Evolutionary conservation across 2,888 invertebrate species (phyloP), one percentile per base, ranked within the genome.

Genomic region (Abscondita cerata): DNA sequence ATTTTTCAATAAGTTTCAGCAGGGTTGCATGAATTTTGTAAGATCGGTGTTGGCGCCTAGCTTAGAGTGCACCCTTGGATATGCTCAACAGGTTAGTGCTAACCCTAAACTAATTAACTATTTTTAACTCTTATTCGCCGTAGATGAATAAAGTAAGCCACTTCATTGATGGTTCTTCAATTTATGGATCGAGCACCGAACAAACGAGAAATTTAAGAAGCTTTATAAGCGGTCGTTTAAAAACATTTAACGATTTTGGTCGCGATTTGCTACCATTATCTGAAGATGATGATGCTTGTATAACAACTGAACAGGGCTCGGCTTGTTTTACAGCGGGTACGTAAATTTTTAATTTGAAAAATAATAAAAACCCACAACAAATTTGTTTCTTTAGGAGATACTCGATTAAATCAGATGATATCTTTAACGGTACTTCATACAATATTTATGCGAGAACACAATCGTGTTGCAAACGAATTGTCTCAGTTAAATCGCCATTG

Each of bases 71-170:
- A 84, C 85, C 1, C 81, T 89, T 19, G 87, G 90, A 9, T 89
- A 89, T 75, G 89, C 88, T 16, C 88, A 88, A 70, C 91, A 90
- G 81, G 88, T 89, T 65, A n/a, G n/a, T n/a, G n/a, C n/a, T n/a
- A n/a, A n/a, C n/a, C n/a, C n/a, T n/a, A n/a, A n/a, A n/a, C n/a
- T n/a, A n/a, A n/a, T 18, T 19, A 5, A 18, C 11, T 25, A 51
- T 16, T n/a, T n/a, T n/a, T n/a, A n/a, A n/a, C n/a, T n/a, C n/a
- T n/a, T n/a, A 25, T 40, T 40, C 11, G 8, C 56, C 75, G 25
- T 76, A 90, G 87, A 88, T 90, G 88, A 90, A 90, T 74, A 89
- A 91, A 67, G 87, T 89, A 0, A 87, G 91, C 0, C 91, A 91
- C 68, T 90, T 83, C 68, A 75, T 89, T 2, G 93, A 93, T 73